Base-by-base conservation (phyloP, 1,140 invertebrate genomes). In the Drosophila chauvacae region DNA sequence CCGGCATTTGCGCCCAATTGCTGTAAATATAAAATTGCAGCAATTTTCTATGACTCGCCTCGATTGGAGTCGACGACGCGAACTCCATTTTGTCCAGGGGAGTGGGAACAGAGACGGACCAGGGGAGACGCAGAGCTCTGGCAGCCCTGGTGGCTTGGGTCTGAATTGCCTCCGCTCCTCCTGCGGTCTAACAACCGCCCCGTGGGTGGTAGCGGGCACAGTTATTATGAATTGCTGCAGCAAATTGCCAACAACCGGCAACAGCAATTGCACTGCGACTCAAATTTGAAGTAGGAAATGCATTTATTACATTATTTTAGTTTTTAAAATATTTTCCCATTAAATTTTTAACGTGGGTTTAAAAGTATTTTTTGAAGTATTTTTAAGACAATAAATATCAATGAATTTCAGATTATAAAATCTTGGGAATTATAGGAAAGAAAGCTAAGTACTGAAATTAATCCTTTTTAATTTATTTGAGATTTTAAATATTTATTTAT, bases 1-100 rank as follows among this genome's bases (percentile, higher is more conserved):
- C 48, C 48, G 10, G 66, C 66, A 86, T 86, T 83, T 88, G 81
- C 75, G 85, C 78, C 74, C 85, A 90, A 90, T 90, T 90, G 85
- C 85, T 90, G 85, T 90, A 90, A 90, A 90, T 81, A 71, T 90
- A 90, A 90, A 90, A 90, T 90, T 90, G 85, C 85, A 62, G 85
- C 86, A 90, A 90, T 90, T 90, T 90, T 90, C 85, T 81, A 90
- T 90, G 85, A 84, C 85, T 88, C 47, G 84, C 63, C 84, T 84
- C 85, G 72, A 88, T 77, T 88, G 78, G 78, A 81, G 58, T 73
- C 81, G 75, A 55, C 81, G 83, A 83, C 83, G 78, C 83, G 72
- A 71, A 71, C 80, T 75, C 61, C 64, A 59, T 56, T 70, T 51
- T 72, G 62, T 42, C 14, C 11, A 20, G 45, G 59, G 41, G 35